Evolutionary conservation across 2,113 vertebrate genomes (phyloP), one percentile per base, ranked within the genome.

Genomic region (Sturnira hondurensis): DNA sequence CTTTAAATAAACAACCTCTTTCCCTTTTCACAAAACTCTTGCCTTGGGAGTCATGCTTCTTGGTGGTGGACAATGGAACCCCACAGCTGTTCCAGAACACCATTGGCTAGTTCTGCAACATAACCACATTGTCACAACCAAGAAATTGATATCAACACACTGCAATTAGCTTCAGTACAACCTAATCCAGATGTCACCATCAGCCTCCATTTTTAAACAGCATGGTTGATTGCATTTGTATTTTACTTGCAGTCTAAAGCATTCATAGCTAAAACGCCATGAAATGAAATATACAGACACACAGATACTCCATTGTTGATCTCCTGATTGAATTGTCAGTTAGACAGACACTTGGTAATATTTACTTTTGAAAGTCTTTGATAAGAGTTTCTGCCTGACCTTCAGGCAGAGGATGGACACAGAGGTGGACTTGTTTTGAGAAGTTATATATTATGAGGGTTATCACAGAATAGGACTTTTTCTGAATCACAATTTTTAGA

Each of bases 101-200:
- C 26, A 31, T 63, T 63, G 61, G 61, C 26, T 31, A 11, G 13
- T 14, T 63, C 61, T 63, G 61, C 24, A 63, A 63, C 61, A 63
- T 31, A 31, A 63, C 61, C 12, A 63, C 61, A 31, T 63, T 63
- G 47, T 84, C 56, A 43, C 50, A 61, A 4, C n/a, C 8, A 13
- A 73, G 31, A 36, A 31, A 8, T 9, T 0, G 0, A 38, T 5
- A 6, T 4, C 2, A 6, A 9, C 33, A 5, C 43, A 14, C 6
- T 0, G 1, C 24, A 43, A 0, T n/a, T 10, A 4, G 20, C 61
- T 58, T 47, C 6, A 2, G 16, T 14, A 19, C 10, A 31, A 15
- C 38, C 22, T 24, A 41, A 67, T 17, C 47, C 45, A 33, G 47
- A 41, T 22, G 15, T 84, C 33, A 31, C 45, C 36, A 2, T 7